These are phyloP conservation scores for Percopsis omiscomaycus DNA, from an alignment of 2,797 vertebrate species.

Conservation along the genomic window DNA sequence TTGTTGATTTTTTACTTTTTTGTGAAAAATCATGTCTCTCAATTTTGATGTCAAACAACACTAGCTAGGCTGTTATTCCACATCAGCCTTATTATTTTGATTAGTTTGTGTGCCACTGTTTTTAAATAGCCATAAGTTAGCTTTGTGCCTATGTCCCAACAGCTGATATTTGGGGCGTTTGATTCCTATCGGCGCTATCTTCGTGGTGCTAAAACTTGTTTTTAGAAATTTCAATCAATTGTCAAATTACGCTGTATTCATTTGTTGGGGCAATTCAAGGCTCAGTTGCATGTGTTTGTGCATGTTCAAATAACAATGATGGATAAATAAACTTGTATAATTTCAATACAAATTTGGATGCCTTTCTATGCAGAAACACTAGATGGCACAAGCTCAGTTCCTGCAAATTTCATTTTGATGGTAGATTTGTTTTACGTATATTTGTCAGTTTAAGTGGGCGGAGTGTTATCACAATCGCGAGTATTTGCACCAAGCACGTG, in stretches of 20 bases:
- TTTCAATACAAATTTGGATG: constrained; percentile 1
- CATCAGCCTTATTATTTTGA: constrained; percentile 3
- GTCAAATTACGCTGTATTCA: too few relatives aligned
- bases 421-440: background rate
- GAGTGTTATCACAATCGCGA: background rate
- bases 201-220: constrained; percentile 23
- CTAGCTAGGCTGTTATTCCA: constrained; percentile 13
- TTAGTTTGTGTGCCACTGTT: background rate
- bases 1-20: background rate
- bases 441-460: background rate
- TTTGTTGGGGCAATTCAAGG: background rate
- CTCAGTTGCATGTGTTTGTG: constrained; percentile 29
- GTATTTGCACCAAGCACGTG: too few relatives aligned
- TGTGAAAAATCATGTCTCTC: background rate
- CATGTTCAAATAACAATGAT: constrained; percentile 12
- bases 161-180: background rate
- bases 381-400: background rate
- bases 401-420: background rate
- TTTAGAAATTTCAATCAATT: too few relatives aligned
- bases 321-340: constrained; percentile 16
- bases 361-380: background rate
- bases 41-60: constrained; percentile 3
- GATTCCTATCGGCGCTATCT: constrained; percentile 33
- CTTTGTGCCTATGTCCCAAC: background rate
- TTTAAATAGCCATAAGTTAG: constrained; percentile 14